Conservation (phyloP, 1,140 invertebrate genomes). For the Bemisia tabaci region DNA sequence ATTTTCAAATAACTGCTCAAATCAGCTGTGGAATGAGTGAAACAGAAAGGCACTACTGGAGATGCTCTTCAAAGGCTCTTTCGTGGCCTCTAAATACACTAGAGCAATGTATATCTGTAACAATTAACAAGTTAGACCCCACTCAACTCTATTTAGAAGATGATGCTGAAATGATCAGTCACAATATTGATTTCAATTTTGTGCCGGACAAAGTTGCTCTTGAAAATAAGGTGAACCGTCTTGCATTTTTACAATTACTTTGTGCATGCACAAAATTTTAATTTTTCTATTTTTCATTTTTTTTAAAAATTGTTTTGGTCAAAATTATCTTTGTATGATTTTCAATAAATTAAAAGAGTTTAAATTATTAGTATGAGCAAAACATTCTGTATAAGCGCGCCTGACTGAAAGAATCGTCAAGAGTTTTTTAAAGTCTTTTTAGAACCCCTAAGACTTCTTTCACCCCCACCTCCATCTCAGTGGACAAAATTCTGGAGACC, state of each 20-base stretch:
- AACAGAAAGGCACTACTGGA: slow-evolving; percentile 30
- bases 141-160: slow-evolving; percentile 39
- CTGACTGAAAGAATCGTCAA: too few relatives aligned
- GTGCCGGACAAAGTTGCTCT: slow-evolving; percentile 7
- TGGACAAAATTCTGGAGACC: too few relatives aligned
- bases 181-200: background rate
- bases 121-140: slow-evolving; percentile 33
- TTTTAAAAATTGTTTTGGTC: too few relatives aligned
- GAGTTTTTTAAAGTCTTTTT: too few relatives aligned
- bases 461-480: too few relatives aligned
- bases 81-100: background rate
- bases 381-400: too few relatives aligned
- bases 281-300: too few relatives aligned
- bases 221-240: slow-evolving; percentile 10
- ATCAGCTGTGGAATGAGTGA: slow-evolving; percentile 48
- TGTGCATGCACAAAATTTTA: background rate
- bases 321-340: too few relatives aligned
- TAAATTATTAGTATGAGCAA: too few relatives aligned
- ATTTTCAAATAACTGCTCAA: slow-evolving; percentile 70
- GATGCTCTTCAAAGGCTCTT: background rate
- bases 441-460: too few relatives aligned
- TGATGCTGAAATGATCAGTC: slow-evolving; percentile 8
- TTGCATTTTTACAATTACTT: background rate
- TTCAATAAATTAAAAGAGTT: too few relatives aligned
- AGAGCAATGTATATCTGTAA: background rate